Evolutionary conservation across 2,113 vertebrate species (phyloP).

Genomic region (Epinephelus fuscoguttatus): DNA sequence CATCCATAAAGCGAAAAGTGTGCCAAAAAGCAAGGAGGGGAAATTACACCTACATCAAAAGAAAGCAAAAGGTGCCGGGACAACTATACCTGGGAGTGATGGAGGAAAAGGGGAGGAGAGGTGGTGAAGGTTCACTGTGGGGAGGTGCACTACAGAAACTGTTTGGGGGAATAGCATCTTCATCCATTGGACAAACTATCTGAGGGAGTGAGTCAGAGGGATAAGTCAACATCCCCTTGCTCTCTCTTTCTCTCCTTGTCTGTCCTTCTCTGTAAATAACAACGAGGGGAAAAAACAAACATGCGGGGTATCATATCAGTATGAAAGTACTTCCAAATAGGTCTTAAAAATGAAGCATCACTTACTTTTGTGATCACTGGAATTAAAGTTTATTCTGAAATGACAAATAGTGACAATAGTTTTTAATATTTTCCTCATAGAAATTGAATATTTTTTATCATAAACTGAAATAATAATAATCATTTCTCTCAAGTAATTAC

Average conservation of each 20-base stretch:
- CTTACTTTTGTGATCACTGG: constrained; percentile 30
- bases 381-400: constrained; percentile 31
- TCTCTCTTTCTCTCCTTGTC: constrained; percentile 46
- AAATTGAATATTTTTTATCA: too few relatives aligned
- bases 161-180: constrained; percentile 67
- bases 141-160: constrained; percentile 73
- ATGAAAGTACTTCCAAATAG: not conserved
- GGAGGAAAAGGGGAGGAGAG: constrained; percentile 67
- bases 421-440: not conserved
- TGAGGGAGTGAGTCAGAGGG: constrained; percentile 71
- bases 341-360: not conserved
- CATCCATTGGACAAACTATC: constrained; percentile 79
- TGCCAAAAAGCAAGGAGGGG: constrained; percentile 6
- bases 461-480: too few relatives aligned
- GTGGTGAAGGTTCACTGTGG: constrained; percentile 68
- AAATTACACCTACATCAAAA: constrained; percentile 29
- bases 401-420: not conserved
- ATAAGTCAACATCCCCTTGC: constrained; percentile 77
- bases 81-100: constrained; percentile 82
- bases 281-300: constrained; percentile 46
- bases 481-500: too few relatives aligned
- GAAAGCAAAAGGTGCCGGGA: constrained; percentile 54
- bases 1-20: not conserved
- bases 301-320: constrained; percentile 42
- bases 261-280: constrained; percentile 69